Evolutionary conservation across 1,140 invertebrate species (phyloP).

Genomic region (Anagrus nilaparvatae): DNA sequence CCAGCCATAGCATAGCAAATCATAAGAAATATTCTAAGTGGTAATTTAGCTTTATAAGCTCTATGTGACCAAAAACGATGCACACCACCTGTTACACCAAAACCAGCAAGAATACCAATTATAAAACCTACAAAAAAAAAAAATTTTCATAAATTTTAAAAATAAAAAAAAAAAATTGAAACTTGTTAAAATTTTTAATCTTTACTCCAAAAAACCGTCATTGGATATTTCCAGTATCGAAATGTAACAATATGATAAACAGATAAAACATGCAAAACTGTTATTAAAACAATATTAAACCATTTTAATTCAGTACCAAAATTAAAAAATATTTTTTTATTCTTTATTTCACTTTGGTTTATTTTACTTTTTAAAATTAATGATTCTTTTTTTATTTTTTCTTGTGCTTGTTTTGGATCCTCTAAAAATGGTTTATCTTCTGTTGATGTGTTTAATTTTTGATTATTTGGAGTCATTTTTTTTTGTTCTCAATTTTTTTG

Average conservation of each 20-base stretch:
- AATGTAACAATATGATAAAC: constrained; percentile 8
- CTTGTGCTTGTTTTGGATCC: no score
- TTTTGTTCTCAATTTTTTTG: no score
- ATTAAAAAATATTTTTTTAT: constrained; percentile 3
- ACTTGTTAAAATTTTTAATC: neutral
- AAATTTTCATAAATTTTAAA: neutral
- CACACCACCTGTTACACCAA: constrained; percentile 70
- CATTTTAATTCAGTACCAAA: constrained; percentile 16
- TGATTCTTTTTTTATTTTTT: no score
- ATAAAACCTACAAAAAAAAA: constrained; percentile 32
- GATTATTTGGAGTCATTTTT: no score
- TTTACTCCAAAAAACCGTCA: constrained; percentile 11
- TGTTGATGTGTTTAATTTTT: no score
- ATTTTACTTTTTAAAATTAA: no score
- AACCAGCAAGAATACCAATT: constrained; percentile 44
- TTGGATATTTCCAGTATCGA: constrained; percentile 3
- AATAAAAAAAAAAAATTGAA: constrained; percentile 11
- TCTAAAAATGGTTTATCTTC: no score
- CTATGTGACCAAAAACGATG: constrained; percentile 79
- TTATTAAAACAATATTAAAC: constrained; percentile 13
- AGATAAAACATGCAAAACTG: constrained; percentile 6
- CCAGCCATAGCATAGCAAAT: constrained; percentile 59
- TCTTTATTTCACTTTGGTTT: no score
- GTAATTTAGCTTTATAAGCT: constrained; percentile 69
- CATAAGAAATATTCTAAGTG: constrained; percentile 59